Evolutionary conservation across 1,140 invertebrate genomes (phyloP), one percentile per base, ranked within the genome.

Genomic region (Dendroctonus ponderosae): DNA sequence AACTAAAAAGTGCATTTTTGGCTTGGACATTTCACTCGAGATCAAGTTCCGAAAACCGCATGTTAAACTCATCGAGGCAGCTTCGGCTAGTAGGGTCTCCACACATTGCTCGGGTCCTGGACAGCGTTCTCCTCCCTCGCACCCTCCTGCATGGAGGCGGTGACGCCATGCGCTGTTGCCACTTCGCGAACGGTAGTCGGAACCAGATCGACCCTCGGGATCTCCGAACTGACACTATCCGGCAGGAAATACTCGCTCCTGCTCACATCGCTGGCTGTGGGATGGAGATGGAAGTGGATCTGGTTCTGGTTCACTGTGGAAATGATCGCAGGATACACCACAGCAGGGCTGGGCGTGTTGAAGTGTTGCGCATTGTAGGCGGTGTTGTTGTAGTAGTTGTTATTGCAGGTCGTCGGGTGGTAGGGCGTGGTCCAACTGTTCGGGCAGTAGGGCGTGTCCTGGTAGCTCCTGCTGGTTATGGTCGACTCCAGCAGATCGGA

Each of bases 261-360:
- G 67, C 14, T 82, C 14, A 61, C 49, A 15, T 66, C 64, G 11
- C 56, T 53, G 5, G 64, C 49, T 78, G 71, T 81, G 43, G 83
- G 82, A 75, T 91, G 91, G 6, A 91, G 77, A 72, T 93, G 92
- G n/a, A 92, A 81, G 75, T 92, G 91, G 46, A 93, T 92, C 80
- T 93, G 90, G 75, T 92, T 92, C 75, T 92, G 91, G 75, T 92
- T 92, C 40, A 92, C 89, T 1, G 90, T 92, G 37, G 90, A 91
- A 0, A 93, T 78, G 62, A 89, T 87, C 0, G 91, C 90, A 73
- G 87, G 90, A 0, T 92, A 82, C 2, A 91, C 85, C 85, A 91
- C 88, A 15, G 88, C 85, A 83, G 77, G n/a, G 81, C 57, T 63
- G 80, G 75, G 59, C 9, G 51, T 50, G 46, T 59, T 65, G 43